Conservation (phyloP, 2,113 vertebrate genomes). For the Dipodomys spectabilis region DNA sequence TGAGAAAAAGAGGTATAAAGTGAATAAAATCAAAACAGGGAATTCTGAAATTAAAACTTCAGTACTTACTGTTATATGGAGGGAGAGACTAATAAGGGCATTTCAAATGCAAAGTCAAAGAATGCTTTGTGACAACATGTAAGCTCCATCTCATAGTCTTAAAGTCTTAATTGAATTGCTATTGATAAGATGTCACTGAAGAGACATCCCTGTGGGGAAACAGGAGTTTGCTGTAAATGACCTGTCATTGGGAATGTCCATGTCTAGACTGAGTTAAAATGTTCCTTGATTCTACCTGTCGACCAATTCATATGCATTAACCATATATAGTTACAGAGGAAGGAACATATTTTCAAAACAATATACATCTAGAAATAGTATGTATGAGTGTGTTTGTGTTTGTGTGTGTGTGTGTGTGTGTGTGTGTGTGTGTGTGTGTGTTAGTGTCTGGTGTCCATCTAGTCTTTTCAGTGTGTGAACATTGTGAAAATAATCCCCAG, state of each 20-base stretch:
- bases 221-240: slow-evolving; percentile 88
- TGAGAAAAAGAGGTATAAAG: background rate
- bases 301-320: background rate
- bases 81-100: slow-evolving; percentile 59
- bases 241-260: slow-evolving; percentile 90
- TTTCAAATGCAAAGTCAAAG: slow-evolving; percentile 84
- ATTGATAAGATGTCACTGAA: slow-evolving; percentile 91
- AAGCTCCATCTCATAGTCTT: slow-evolving; percentile 81
- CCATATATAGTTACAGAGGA: background rate
- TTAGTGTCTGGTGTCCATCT: background rate
- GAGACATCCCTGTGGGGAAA: slow-evolving; percentile 89
- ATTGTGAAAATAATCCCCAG: background rate
- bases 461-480: background rate
- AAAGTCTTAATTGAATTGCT: slow-evolving; percentile 93
- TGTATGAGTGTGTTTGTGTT: too few relatives aligned
- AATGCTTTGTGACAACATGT: slow-evolving; percentile 71
- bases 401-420: too few relatives aligned
- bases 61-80: background rate
- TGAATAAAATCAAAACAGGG: background rate
- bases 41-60: slow-evolving; percentile 41
- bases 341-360: background rate
- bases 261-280: slow-evolving; percentile 90
- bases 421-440: too few relatives aligned
- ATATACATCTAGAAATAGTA: background rate
- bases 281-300: slow-evolving; percentile 76